Base-by-base conservation (phyloP, 2,888 invertebrate genomes). In the Pelosia muscerda region DNA sequence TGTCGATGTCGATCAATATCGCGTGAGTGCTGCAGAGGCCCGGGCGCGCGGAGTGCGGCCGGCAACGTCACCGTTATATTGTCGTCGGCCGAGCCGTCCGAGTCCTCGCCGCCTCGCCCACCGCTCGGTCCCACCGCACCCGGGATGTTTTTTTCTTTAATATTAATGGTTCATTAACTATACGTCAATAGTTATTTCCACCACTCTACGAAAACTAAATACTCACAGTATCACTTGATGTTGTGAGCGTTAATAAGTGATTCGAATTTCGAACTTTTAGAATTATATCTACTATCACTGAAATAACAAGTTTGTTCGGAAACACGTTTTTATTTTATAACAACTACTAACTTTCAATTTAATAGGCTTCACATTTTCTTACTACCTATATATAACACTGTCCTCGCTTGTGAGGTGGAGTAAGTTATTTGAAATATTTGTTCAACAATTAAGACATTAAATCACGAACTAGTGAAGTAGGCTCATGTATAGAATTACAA, bases 31-130 rank as follows among this genome's bases (percentile, higher is more conserved):
- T 71, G 78, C 66, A 72, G 66, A 70, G 69, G 69, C 31, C 73
- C 63, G 72, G 70, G 76, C 65, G 75, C 70, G 71, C 72, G 73
- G 86, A 87, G 68, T 71, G 87, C 82, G 63, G 84, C 94, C 73
- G 96, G 96, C 89, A 96, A 93, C 76, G 92, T 95, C 75, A 96
- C 95, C 65, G 95, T 95, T 83, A 96, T 95, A 90, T 96, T 95
- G 90, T 96, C 95, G 81, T 94, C 95, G 66, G 87, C 95, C 58
- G 96, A 96, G 65, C 92, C 95, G 85, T 96, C 96, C 57, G 95
- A 95, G 79, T 95, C 94, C 66, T 90, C 89, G 87, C 75, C 84
- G 11, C 79, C 69, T 61, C 68, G 49, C 57, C 62, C 57, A 31
- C 61, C 31, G 66, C 26, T 19, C 15, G n/a, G 28, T 26, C 25